phyloP scores from a whole-genome alignment of 1,140 invertebrate species.

The Anoplolepis gracilipes region DNA sequence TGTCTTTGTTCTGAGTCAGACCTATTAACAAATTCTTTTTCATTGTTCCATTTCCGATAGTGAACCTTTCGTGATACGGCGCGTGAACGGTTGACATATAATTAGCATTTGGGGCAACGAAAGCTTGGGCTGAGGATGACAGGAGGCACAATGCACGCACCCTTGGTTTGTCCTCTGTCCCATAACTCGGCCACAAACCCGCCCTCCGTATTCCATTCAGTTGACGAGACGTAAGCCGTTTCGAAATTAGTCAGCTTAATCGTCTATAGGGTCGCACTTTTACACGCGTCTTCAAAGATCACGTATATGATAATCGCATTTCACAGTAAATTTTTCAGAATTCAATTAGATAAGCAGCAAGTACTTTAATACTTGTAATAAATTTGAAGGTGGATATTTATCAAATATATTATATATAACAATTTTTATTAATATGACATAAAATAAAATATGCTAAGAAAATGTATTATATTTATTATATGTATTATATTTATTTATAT shows the following conservation, averaged over 20 bases:
- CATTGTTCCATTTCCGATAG: slow-evolving; percentile 76
- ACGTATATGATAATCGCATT: background rate
- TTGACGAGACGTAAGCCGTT: slow-evolving; percentile 71
- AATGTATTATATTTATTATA: no score
- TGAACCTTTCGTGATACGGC: slow-evolving; percentile 73
- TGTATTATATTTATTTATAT: no score
- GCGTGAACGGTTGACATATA: slow-evolving; percentile 80
- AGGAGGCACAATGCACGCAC: slow-evolving; percentile 79
- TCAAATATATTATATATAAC: background rate
- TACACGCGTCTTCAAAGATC: slow-evolving; percentile 1
- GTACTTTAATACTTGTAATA: background rate
- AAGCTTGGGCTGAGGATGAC: slow-evolving; percentile 82
- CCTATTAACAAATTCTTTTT: slow-evolving; percentile 70
- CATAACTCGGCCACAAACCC: slow-evolving; percentile 77
- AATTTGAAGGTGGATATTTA: background rate
- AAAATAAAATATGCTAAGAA: background rate
- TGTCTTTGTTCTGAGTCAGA: slow-evolving; percentile 57
- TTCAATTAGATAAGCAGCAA: background rate
- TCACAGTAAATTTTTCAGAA: background rate
- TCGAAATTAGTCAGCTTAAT: slow-evolving; percentile 71
- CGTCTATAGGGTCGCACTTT: slow-evolving; percentile 22
- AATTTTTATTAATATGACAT: background rate
- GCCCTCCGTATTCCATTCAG: slow-evolving; percentile 60
- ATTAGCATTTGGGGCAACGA: slow-evolving; percentile 83
- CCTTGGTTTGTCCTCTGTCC: slow-evolving; percentile 70